Conservation (phyloP, 2,797 vertebrate species). For the Nannoperca obscura region DNA sequence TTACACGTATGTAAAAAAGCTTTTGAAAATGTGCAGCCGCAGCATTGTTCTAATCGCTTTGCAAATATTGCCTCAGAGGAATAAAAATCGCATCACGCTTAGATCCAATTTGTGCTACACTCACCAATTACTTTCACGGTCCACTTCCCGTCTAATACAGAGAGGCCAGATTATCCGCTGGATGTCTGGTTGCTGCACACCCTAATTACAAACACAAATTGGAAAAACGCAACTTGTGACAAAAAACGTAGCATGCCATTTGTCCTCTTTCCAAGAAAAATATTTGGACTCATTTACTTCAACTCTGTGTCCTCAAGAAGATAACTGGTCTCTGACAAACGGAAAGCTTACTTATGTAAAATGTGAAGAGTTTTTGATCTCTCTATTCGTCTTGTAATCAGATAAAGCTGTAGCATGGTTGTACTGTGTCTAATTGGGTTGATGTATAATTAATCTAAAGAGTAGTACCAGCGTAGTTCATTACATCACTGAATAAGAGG, state of each 20-base stretch:
- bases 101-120: constrained; percentile 87
- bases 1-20: constrained; percentile 67
- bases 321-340: constrained; percentile 50
- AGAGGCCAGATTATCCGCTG: constrained; percentile 85
- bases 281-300: constrained; percentile 72
- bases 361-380: constrained; percentile 61
- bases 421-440: constrained; percentile 70
- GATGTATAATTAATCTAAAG: constrained; percentile 73
- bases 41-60: constrained; percentile 82
- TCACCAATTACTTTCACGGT: constrained; percentile 88
- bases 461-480: constrained; percentile 56
- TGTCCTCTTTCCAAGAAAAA: constrained; percentile 65
- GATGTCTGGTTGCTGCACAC: constrained; percentile 79
- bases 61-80: constrained; percentile 84
- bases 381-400: constrained; percentile 59
- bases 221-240: constrained; percentile 82
- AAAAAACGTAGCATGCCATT: constrained; percentile 68
- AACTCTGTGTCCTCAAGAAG: constrained; percentile 57
- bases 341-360: constrained; percentile 45
- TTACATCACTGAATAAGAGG: constrained; percentile 69
- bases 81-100: constrained; percentile 81
- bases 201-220: constrained; percentile 85
- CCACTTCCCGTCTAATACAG: constrained; percentile 83
- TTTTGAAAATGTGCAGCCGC: constrained; percentile 71
- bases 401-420: constrained; percentile 62